Percentiles rank a stretch among this genome's conserved stretches.
Conservation (phyloP, 2,113 vertebrate species). For the Lophura nycthemera region DNA sequence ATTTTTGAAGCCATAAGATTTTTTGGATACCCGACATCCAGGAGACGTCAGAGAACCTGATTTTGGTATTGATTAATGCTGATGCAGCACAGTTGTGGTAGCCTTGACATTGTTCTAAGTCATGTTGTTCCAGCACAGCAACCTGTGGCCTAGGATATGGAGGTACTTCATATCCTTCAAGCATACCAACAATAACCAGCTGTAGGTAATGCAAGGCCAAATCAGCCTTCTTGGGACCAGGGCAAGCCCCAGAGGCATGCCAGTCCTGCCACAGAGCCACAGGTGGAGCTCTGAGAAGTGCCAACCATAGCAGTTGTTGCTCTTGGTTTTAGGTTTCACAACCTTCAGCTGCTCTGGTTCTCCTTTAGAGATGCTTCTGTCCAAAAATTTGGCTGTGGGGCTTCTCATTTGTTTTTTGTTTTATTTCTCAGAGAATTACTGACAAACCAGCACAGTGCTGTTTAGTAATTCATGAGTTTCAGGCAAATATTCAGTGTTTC, state of each 20-base stretch:
- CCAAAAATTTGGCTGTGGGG: background rate
- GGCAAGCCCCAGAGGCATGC: background rate
- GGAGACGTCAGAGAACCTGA: background rate
- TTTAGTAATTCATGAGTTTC: constrained; percentile 22
- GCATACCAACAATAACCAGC: accelerated
- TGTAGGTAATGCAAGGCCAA: background rate
- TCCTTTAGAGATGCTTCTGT: background rate
- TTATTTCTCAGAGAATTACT: background rate
- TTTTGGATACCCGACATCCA: background rate
- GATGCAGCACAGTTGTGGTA: background rate
- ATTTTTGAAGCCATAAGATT: background rate
- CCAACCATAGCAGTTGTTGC: background rate
- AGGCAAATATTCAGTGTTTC: background rate
- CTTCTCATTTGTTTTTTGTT: background rate
- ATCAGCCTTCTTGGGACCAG: background rate
- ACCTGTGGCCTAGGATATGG: accelerated
- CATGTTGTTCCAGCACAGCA: background rate
- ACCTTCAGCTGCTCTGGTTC: background rate
- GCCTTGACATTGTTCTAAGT: background rate
- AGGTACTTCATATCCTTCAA: accelerated
- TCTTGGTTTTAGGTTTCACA: background rate
- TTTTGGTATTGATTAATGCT: background rate
- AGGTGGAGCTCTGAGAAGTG: background rate
- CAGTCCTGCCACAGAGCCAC: background rate
- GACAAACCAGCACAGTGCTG: background rate